Evolutionary conservation across 2,888 invertebrate species (phyloP), one percentile per base, ranked within the genome.

Genomic region (Operophtera brumata): DNA sequence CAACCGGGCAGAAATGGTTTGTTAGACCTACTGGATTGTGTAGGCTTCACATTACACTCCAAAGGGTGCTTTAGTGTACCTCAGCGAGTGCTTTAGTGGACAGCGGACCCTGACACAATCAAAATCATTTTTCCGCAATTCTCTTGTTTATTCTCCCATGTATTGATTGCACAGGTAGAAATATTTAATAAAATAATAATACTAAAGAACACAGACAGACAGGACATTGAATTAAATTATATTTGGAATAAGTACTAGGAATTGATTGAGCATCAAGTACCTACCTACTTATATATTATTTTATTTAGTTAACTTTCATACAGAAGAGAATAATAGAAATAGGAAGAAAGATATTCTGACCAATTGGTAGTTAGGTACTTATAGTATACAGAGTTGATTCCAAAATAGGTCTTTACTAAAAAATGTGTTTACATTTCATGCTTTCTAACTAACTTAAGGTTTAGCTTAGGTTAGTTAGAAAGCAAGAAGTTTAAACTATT

Each of bases 141-240:
- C 52, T 25, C 46, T 46, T 49, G 54, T 59, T 57, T 54, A 57
- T 49, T 60, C 53, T 59, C 47, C 55, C 46, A 40, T 41, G 41
- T 59, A 47, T 61, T 57, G 59, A 47, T 61, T 57, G 59, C 61
- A 55, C 49, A 55, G 47, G 49, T 47, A 50, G 45, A 41, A 32
- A 36, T 52, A 57, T 49, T 47, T 52, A 26, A 53, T 52, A 44
- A 49, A 49, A 30, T 47, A 9, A 11, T 42, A 44, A n/a, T 39
- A 37, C 47, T 45, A 43, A 52, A 39, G 46, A 47, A 58, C 45
- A 56, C 48, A 48, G 36, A 40, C 46, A 48, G 36, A 40, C n/a
- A 39, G 28, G 43, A 47, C 13, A 20, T 40, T 39, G 34, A 20
- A 11, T n/a, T 47, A 47, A 12, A 32, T 47, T 47, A 40, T 47